Percentiles rank a stretch among this genome's conserved stretches.
Evolutionary conservation across 2,888 invertebrate genomes (phyloP).

Genomic region (Cactoblastis cactorum): DNA sequence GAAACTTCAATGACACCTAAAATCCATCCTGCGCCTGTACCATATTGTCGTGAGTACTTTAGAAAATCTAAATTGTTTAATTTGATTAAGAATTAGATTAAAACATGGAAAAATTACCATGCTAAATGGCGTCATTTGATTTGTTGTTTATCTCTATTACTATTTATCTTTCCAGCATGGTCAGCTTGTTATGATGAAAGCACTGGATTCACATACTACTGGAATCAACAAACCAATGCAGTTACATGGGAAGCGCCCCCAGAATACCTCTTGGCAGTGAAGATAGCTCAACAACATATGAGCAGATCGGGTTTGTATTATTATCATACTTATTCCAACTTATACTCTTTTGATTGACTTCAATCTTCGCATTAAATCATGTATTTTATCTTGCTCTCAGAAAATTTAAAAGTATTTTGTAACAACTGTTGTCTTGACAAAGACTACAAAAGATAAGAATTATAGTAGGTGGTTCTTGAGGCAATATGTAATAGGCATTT

Average conservation of each 20-base stretch:
- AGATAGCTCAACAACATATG: conserved; percentile 65
- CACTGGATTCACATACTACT: conserved; percentile 81
- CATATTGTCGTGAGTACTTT: conserved; percentile 62
- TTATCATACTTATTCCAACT: too few relatives aligned
- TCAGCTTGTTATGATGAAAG: conserved; percentile 80
- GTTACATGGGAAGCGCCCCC: conserved; percentile 82
- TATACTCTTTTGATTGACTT: too few relatives aligned
- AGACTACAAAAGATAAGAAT: too few relatives aligned
- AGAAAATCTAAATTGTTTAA: neutral
- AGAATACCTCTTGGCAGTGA: conserved; percentile 65
- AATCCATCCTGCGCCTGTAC: conserved; percentile 63
- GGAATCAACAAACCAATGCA: conserved; percentile 80
- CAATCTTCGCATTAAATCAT: too few relatives aligned
- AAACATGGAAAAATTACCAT: neutral
- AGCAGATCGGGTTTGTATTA: conserved; percentile 43
- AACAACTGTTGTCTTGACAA: too few relatives aligned
- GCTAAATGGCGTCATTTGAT: neutral
- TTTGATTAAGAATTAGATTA: too few relatives aligned
- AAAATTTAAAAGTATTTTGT: too few relatives aligned
- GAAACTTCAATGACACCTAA: conserved; percentile 28
- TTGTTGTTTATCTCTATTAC: too few relatives aligned
- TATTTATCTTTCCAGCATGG: conserved; percentile 61
- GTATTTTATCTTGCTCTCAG: too few relatives aligned
- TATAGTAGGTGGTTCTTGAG: too few relatives aligned
- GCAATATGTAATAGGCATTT: too few relatives aligned